Base-by-base conservation (phyloP, 2,888 invertebrate species). In the Marasmarcha lunaedactyla region DNA sequence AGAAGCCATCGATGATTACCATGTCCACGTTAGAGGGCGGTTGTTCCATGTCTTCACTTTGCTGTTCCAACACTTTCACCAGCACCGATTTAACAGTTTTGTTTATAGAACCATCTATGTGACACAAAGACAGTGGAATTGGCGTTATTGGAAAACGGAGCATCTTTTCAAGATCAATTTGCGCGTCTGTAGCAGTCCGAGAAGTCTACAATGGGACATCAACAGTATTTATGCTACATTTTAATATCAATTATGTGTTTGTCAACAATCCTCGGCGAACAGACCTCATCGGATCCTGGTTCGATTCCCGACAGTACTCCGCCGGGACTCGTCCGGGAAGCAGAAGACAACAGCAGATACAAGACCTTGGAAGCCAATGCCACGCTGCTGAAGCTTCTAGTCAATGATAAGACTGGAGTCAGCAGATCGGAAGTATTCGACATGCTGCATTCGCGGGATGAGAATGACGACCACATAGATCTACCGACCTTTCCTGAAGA, bases 381-480 rank as follows among this genome's bases (percentile, higher is more conserved):
- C 1, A 81, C 84, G 0, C 64, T 84, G 15, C 49, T 83, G 9
- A 79, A 78, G 42, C 63, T 83, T 2, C 57, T 84, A 35, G 81
- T 81, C 7, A 70, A 78, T 42, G 70, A 76, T 38, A 78, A 79
- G 48, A 71, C 71, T 57, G 83, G 83, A 41, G 81, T 83, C 5
- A 81, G 76, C 67, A 79, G 79, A 40, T 66, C 81, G 0, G 85
- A 85, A 55, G 76, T 84, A 26, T 76, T 83, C 48, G 85, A 85
- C 55, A 79, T 85, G 76, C 64, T 84, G 14, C 77, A 84, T 48
- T 81, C 83, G 1, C 69, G 67, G 14, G 78, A 81, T 34, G 77
- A 83, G 42, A 62, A 67, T 42, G 62, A 63, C 13, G 63, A 69
- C 1, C 72, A 78, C 44, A 49, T 76, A 40, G 77, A 73, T 46